Conservation (phyloP, 2,888 invertebrate genomes). For the Mythimna vitellina region DNA sequence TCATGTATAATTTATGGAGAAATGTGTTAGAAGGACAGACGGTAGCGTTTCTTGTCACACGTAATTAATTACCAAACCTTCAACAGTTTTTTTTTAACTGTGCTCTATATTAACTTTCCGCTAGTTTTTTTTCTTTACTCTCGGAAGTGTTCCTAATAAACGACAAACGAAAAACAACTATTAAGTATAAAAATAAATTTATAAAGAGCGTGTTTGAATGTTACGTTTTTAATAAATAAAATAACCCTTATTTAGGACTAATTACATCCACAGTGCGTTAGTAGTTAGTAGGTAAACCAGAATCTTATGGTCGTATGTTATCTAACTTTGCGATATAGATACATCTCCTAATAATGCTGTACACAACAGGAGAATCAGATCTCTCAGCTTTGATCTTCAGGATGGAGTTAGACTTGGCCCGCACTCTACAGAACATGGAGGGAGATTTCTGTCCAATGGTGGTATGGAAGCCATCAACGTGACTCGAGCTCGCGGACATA, state of each 20-base stretch:
- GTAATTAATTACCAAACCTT: constrained; percentile 80
- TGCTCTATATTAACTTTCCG: constrained; percentile 11
- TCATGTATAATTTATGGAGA: constrained; percentile 76
- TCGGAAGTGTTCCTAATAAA: constrained; percentile 9
- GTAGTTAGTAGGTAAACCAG: too few species aligned
- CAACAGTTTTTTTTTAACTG: constrained; percentile 57
- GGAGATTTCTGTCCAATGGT: background rate
- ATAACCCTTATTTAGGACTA: too few species aligned
- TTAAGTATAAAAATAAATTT: background rate
- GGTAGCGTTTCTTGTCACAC: constrained; percentile 82
- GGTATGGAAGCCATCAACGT: too few species aligned
- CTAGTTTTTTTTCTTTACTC: constrained; percentile 17
- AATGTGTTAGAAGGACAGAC: constrained; percentile 74
- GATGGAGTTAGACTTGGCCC: background rate
- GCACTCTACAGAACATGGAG: background rate
- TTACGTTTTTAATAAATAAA: background rate
- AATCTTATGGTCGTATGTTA: too few species aligned
- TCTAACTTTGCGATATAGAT: too few species aligned
- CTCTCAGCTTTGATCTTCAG: background rate
- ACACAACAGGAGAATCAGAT: background rate
- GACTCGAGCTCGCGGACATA: background rate
- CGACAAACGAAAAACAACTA: background rate
- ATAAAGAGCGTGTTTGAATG: background rate
- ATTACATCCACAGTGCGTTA: too few species aligned
- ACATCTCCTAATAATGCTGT: too few species aligned